Base-by-base conservation (phyloP, 37 sponge, comb jelly and placozoan genomes). In the Spongilla lacustris region DNA sequence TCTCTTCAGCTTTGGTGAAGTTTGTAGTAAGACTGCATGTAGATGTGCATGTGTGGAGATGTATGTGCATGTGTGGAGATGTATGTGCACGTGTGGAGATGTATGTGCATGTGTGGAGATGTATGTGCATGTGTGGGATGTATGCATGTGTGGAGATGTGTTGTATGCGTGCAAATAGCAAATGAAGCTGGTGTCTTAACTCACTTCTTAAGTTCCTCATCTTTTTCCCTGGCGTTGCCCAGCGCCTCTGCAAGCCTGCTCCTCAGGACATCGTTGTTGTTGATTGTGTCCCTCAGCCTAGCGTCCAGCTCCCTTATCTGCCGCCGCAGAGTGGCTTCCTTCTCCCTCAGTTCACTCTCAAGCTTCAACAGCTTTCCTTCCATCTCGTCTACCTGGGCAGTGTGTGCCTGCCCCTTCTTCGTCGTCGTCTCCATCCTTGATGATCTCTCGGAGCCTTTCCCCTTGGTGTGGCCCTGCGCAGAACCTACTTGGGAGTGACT, bases 1-100 rank as follows among this genome's bases (percentile, higher is more conserved):
- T 87, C 38, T 88, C 81, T 10, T 75, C 24, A n/a, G 89, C 67
- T 28, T 74, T 32, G 25, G 79, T 2, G 28, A 93, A 76, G 6
- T 35, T 46, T 27, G 24, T 77, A 10, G 71, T 58, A 48, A 91
- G 73, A 70, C 91, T 91, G 58, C 19, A 14, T 58, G 46, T 46
- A 8, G 46, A 46, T 10, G 46, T 46, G 46, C 46, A 46, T 46
- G 76, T 11, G 28, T 27, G 76, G 3, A 5, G 28, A 34, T 9
- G 8, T 46, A 8, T 4, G 46, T 46, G 34, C 14, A 35, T 77
- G 68, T 2, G 33, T 80, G 68, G n/a, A 50, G 1, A 46, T 37
- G 46, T 8, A 46, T 77, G 78, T 77, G 49, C 38, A 50, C 21
- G 5, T 77, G 49, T 37, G 49, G 36, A 21, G n/a, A 46, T 46